Evolutionary conservation across 2,888 invertebrate species (phyloP).

Genomic region (Troides helena): DNA sequence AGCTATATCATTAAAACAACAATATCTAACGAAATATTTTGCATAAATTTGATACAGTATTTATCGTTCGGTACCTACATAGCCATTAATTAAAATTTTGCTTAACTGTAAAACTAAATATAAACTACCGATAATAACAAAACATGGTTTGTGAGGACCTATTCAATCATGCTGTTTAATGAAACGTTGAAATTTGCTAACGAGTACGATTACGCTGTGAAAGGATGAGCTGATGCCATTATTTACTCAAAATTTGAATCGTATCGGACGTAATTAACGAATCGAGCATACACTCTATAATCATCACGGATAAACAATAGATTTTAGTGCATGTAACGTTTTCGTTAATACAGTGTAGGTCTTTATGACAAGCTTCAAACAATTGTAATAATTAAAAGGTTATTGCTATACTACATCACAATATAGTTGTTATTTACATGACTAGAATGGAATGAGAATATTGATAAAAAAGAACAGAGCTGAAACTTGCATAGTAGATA

Average conservation of each 20-base stretch:
- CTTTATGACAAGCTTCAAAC: too few relatives aligned
- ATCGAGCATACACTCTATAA: not conserved
- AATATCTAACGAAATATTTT: too few relatives aligned
- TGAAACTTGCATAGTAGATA: not conserved
- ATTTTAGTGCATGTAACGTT: not conserved
- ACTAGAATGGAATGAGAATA: not conserved
- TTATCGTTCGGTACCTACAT: too few relatives aligned
- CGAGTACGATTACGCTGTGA: not conserved
- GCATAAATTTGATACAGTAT: too few relatives aligned
- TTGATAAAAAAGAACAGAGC: not conserved
- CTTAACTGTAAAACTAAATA: too few relatives aligned
- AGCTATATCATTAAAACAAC: too few relatives aligned
- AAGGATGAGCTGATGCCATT: not conserved
- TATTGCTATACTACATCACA: too few relatives aligned
- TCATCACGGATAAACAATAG: not conserved
- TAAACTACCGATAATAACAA: not conserved
- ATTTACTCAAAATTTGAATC: not conserved
- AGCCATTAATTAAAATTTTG: too few relatives aligned
- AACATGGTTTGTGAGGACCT: not conserved
- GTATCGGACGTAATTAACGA: not conserved
- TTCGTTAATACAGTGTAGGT: not conserved
- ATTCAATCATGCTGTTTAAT: conserved; percentile 6
- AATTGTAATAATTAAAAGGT: not conserved
- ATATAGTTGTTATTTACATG: not conserved
- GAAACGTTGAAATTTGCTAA: conserved; percentile 7